Conservation (phyloP, 2,113 vertebrate genomes). For the Bos indicus region DNA sequence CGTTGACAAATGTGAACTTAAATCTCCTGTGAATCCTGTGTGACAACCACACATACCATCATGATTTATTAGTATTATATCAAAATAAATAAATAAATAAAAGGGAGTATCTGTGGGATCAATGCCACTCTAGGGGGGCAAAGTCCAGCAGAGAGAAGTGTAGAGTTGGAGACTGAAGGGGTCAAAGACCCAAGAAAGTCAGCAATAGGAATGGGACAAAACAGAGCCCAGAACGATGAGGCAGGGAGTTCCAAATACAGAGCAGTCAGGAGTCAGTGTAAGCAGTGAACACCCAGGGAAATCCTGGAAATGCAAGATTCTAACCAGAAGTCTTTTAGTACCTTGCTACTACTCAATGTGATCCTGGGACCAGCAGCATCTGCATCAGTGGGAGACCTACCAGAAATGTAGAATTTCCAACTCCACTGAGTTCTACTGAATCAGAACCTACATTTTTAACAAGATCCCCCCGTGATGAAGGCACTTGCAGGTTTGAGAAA, state of each 20-base stretch:
- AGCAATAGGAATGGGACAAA: not conserved
- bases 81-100: too few relatives aligned
- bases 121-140: not conserved
- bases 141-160: not conserved
- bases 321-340: not conserved
- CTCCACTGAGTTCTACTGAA: not conserved
- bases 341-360: not conserved
- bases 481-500: not conserved
- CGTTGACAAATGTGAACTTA: too few relatives aligned
- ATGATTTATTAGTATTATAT: too few relatives aligned
- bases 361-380: not conserved
- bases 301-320: not conserved
- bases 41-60: too few relatives aligned
- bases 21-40: too few relatives aligned
- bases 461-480: rapidly evolving
- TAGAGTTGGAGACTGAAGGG: not conserved
- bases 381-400: not conserved
- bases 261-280: not conserved
- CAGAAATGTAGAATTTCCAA: not conserved
- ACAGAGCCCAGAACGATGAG: not conserved
- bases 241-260: not conserved
- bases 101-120: not conserved
- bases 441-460: not conserved
- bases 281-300: not conserved
- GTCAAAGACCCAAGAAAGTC: not conserved